Conservation (phyloP, 2,113 vertebrate genomes). For the Spea multiplicata region DNA sequence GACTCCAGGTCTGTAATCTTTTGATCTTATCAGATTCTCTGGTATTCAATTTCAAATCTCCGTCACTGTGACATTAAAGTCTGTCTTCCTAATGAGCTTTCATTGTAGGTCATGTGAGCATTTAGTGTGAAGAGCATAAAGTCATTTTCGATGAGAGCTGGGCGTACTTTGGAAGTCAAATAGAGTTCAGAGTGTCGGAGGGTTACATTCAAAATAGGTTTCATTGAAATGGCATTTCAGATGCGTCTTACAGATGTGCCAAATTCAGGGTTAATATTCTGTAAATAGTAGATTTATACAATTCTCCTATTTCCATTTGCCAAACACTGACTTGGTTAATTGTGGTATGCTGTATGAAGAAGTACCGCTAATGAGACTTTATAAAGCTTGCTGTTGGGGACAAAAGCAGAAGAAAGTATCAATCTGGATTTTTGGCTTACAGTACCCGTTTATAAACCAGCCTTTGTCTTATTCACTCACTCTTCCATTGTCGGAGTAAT, state of each 20-base stretch:
- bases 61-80: no score
- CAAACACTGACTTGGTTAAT: slow-evolving; percentile 43
- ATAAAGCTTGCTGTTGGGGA: slow-evolving; percentile 34
- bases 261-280: slow-evolving; percentile 14
- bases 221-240: not conserved
- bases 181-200: no score
- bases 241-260: not conserved
- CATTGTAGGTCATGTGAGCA: no score
- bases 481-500: slow-evolving; percentile 37
- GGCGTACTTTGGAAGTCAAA: no score
- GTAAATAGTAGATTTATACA: slow-evolving; percentile 16
- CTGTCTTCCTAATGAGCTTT: no score
- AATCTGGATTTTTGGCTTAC: slow-evolving; percentile 38
- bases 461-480: slow-evolving; percentile 16
- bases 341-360: slow-evolving; percentile 43
- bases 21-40: no score
- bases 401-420: slow-evolving; percentile 32
- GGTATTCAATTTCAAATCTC: no score
- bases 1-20: no score
- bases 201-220: not conserved
- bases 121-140: no score
- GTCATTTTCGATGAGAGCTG: no score
- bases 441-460: slow-evolving; percentile 30
- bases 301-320: slow-evolving; percentile 14
- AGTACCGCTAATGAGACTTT: slow-evolving; percentile 44